A percentile compares a stretch with the other conserved stretches of the same genome.
These are phyloP conservation scores for Pterophyllum scalare DNA, from an alignment of 2,113 vertebrate genomes.

Conservation along the genomic window DNA sequence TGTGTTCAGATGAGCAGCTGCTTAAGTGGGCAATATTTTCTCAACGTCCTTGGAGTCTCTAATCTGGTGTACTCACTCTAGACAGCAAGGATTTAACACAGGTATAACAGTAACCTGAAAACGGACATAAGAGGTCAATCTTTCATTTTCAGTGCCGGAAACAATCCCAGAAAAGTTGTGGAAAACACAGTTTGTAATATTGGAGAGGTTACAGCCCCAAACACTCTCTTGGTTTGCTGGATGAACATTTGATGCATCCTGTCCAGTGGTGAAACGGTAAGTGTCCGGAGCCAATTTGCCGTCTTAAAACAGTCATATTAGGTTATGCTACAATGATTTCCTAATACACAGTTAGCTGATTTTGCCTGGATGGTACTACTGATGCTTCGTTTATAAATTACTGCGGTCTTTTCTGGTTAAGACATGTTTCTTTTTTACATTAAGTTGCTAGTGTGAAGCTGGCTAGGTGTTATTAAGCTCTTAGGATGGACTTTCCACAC, in stretches of 20 bases:
- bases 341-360: background rate
- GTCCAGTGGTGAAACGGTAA: slow-evolving; percentile 72
- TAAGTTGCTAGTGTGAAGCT: background rate
- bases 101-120: background rate
- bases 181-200: slow-evolving; percentile 1
- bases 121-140: background rate
- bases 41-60: slow-evolving; percentile 2
- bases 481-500: background rate
- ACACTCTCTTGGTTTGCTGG: background rate
- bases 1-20: background rate
- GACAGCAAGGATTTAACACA: slow-evolving; percentile 5
- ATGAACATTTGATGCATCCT: slow-evolving; percentile 61
- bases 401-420: background rate
- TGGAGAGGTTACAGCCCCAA: background rate
- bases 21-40: no score
- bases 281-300: slow-evolving; percentile 27
- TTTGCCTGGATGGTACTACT: background rate
- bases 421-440: background rate
- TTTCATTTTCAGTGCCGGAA: background rate
- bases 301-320: background rate
- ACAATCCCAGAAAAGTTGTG: background rate
- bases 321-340: background rate
- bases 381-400: background rate
- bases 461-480: background rate
- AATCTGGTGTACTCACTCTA: slow-evolving; percentile 3